These are phyloP conservation scores for Lysandra coridon DNA, from an alignment of 2,888 invertebrate species.

Conservation along the genomic window DNA sequence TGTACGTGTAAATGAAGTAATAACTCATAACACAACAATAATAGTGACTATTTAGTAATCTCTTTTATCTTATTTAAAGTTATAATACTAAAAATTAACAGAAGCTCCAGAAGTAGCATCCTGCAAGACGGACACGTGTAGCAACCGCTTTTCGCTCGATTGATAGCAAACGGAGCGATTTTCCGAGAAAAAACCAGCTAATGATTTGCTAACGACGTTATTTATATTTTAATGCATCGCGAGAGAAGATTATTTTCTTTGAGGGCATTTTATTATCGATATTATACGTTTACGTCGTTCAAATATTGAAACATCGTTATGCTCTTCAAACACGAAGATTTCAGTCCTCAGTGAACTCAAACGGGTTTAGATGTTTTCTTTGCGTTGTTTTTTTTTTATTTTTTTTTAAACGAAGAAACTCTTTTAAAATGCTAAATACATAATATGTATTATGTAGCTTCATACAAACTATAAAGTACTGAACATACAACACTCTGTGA, in stretches of 20 bases:
- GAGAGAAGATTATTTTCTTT: slow-evolving; percentile 75
- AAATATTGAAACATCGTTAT: slow-evolving; percentile 27
- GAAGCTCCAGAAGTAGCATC: not conserved
- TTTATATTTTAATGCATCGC: slow-evolving; percentile 76
- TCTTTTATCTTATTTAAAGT: no score
- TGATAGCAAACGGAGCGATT: slow-evolving; percentile 63
- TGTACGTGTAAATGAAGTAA: no score
- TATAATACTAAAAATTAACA: no score
- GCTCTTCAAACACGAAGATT: slow-evolving; percentile 1
- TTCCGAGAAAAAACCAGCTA: slow-evolving; percentile 68
- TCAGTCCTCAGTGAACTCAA: not conserved
- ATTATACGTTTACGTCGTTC: slow-evolving; percentile 43
- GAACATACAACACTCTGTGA: no score
- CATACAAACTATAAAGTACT: no score
- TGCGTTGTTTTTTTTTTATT: not conserved
- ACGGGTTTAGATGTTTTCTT: slow-evolving; percentile 3
- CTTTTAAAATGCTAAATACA: not conserved
- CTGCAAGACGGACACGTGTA: not conserved
- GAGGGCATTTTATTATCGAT: slow-evolving; percentile 54
- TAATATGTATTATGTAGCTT: no score
- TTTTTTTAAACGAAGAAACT: not conserved
- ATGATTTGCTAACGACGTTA: slow-evolving; percentile 80
- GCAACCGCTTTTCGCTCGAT: slow-evolving; percentile 52
- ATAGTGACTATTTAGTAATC: no score
- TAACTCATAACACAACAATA: no score